A percentile compares a stretch with the other conserved stretches of the same genome.
phyloP scores from a whole-genome alignment of 1,140 invertebrate genomes.

The Drosophila nigrodunni region DNA sequence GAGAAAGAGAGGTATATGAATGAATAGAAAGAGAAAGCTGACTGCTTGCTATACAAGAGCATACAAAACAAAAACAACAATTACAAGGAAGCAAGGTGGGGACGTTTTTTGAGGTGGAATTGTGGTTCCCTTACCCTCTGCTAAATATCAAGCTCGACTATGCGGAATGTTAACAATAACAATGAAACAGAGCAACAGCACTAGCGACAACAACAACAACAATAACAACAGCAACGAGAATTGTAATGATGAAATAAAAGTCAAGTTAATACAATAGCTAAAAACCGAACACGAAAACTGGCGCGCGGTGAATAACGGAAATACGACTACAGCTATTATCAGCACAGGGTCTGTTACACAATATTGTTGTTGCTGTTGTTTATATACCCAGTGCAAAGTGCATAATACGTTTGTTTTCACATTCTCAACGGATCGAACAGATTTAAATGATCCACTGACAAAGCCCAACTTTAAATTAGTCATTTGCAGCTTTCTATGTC shows the following conservation, averaged over 20 bases:
- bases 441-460: no score
- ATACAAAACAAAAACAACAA: constrained; percentile 49
- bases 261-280: constrained; percentile 75
- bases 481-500: no score
- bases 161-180: constrained; percentile 73
- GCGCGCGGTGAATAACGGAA: constrained; percentile 58
- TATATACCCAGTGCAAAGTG: no score
- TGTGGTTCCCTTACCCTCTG: neutral
- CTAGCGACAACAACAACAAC: neutral
- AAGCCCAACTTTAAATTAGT: no score
- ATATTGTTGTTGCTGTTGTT: constrained; percentile 20
- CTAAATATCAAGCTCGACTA: constrained; percentile 46
- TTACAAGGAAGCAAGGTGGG: constrained; percentile 29
- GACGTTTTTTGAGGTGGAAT: neutral
- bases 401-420: no score
- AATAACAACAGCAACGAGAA: constrained; percentile 35
- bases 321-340: constrained; percentile 75
- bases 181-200: constrained; percentile 42
- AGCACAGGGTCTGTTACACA: constrained; percentile 40
- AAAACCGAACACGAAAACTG: constrained; percentile 61
- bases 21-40: neutral
- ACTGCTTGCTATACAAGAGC: constrained; percentile 8
- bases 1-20: neutral
- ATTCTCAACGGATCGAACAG: no score
- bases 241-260: constrained; percentile 77